Conservation (phyloP, 1,140 invertebrate species). For the Macrosteles quadrilineatus region DNA sequence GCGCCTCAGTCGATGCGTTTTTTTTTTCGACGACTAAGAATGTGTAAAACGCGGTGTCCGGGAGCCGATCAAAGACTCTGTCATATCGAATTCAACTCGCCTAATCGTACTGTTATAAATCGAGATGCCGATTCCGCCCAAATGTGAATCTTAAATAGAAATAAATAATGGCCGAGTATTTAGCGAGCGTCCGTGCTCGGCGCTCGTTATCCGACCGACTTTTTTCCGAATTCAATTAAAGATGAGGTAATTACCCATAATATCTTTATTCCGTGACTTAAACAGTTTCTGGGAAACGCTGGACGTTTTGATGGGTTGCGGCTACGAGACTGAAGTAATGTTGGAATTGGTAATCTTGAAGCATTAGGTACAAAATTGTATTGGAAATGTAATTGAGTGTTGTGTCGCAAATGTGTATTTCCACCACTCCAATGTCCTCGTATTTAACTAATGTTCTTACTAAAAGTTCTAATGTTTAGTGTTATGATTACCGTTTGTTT, state of each 20-base stretch:
- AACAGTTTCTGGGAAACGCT: neutral
- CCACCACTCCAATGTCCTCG: too few relatives aligned
- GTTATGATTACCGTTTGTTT: too few relatives aligned
- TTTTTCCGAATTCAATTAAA: neutral
- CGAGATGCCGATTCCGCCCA: neutral
- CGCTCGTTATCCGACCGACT: neutral
- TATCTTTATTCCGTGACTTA: slow-evolving; percentile 22
- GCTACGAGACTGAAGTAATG: too few relatives aligned
- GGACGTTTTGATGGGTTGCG: too few relatives aligned
- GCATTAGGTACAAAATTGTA: too few relatives aligned
- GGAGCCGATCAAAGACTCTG: slow-evolving; percentile 4
- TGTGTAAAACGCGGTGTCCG: slow-evolving; percentile 22
- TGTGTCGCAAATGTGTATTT: too few relatives aligned
- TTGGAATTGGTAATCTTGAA: too few relatives aligned
- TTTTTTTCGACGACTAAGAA: slow-evolving; percentile 2
- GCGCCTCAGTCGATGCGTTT: neutral
- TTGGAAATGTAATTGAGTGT: too few relatives aligned
- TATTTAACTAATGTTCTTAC: too few relatives aligned
- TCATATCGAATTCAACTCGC: slow-evolving; percentile 26
- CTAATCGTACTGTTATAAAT: slow-evolving; percentile 6
- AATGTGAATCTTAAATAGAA: slow-evolving; percentile 26
- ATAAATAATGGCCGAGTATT: neutral
- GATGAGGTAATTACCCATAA: neutral
- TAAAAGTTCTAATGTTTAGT: too few relatives aligned
- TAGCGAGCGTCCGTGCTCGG: too few relatives aligned